These are phyloP conservation scores for Cydia fagiglandana DNA, from an alignment of 1,140 invertebrate species.

Conservation along the genomic window DNA sequence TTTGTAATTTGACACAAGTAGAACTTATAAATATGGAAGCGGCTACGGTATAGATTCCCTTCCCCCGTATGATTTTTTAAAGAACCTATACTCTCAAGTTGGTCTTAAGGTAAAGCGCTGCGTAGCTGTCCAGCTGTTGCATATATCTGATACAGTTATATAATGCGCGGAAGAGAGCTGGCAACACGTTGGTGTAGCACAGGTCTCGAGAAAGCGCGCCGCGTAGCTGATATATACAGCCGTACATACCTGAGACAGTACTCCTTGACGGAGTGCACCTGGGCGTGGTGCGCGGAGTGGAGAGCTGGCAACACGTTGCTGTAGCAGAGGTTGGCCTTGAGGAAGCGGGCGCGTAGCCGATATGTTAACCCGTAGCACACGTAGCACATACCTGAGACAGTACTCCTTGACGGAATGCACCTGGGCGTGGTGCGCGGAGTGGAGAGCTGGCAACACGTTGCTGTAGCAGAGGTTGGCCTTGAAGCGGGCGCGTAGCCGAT, in stretches of 20 bases:
- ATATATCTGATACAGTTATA: constrained; percentile 81
- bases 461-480: constrained; percentile 91
- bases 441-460: constrained; percentile 94
- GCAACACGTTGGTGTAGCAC: constrained; percentile 92
- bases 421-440: constrained; percentile 90
- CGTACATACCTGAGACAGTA: constrained; percentile 81
- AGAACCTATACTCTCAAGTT: too few species aligned
- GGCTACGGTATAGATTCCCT: not conserved
- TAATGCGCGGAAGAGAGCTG: constrained; percentile 88
- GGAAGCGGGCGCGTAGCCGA: constrained; percentile 93
- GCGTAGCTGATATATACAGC: not conserved
- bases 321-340: constrained; percentile 92
- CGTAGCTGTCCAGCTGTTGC: not conserved
- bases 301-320: constrained; percentile 94
- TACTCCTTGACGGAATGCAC: constrained; percentile 95
- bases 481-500: constrained; percentile 92
- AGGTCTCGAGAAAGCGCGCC: constrained; percentile 93
- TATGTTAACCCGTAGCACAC: constrained; percentile 90
- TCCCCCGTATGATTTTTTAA: too few species aligned
- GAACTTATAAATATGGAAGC: not conserved
- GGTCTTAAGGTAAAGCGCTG: too few species aligned
- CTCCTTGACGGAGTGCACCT: constrained; percentile 94
- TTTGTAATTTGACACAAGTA: too few species aligned
- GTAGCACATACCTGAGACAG: constrained; percentile 82
- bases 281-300: constrained; percentile 90